phyloP scores from a whole-genome alignment of 2,888 invertebrate genomes.

The Hipparchia sbordonii region DNA sequence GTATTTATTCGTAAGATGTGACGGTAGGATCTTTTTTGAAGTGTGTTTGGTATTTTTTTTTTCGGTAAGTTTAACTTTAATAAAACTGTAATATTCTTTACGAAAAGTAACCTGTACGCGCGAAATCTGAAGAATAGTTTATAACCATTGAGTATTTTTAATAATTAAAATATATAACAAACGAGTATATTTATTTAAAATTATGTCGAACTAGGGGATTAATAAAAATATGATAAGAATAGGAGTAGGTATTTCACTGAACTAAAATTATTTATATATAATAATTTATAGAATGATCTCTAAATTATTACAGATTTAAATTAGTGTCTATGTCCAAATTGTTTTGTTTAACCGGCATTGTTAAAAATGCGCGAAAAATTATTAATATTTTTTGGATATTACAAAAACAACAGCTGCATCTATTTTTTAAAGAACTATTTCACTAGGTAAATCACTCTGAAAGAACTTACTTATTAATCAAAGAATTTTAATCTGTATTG shows the following conservation, averaged over 20 bases:
- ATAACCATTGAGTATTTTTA: not conserved
- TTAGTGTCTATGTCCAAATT: too few relatives aligned
- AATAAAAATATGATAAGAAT: not conserved
- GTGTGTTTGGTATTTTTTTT: too few relatives aligned
- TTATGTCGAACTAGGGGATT: not conserved
- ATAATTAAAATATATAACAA: not conserved
- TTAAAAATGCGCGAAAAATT: not conserved
- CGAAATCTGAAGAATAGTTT: slow-evolving; percentile 1
- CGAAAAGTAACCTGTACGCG: not conserved
- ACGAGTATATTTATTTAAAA: not conserved
- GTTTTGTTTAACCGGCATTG: not conserved
- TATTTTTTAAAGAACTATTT: too few relatives aligned
- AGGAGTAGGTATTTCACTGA: not conserved
- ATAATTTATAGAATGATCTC: too few relatives aligned
- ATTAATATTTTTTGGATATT: not conserved
- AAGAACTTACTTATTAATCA: too few relatives aligned
- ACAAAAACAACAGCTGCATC: too few relatives aligned
- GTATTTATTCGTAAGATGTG: not conserved
- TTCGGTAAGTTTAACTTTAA: too few relatives aligned
- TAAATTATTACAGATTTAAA: too few relatives aligned
- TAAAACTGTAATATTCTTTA: too few relatives aligned
- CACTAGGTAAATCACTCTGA: too few relatives aligned
- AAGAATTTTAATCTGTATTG: too few relatives aligned
- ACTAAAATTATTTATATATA: not conserved
- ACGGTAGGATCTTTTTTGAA: too few relatives aligned